Evolutionary conservation across 1,140 invertebrate genomes (phyloP), one percentile per base, ranked within the genome.

Genomic region (Aphaenogaster ashmeadi): DNA sequence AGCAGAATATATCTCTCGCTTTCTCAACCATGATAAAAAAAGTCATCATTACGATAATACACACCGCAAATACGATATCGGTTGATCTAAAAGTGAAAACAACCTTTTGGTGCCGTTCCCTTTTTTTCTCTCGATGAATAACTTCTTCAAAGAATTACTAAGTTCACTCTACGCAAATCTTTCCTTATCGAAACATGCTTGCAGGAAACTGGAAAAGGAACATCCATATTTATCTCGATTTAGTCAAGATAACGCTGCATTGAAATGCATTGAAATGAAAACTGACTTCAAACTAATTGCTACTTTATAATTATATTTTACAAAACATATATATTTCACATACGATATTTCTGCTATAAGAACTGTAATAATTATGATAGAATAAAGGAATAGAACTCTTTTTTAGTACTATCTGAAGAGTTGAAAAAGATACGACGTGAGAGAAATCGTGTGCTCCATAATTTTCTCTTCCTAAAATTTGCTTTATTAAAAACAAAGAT

Each of bases 1-100:
- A 89, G 56, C 90, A 86, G 85, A 38, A 66, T 66, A 33, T 44
- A 1, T 74, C 38, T 74, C 13, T 27, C n/a, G 2, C 9, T 36
- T 47, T 72, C 58, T 75, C 33, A 50, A 62, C 2, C 18, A 27
- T 41, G 41, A 60, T 18, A n/a, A 33, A 74, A 81, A 72, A 75
- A 62, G 4, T 44, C 67, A 47, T 84, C 41, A 74, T 84, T 50
- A 62, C 5, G 41, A 15, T 27, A 27, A 27, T 27, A 27, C 27
- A 27, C 47, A 71, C 11, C 27, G 21, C 80, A 71, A 64, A 71
- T 67, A 71, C 9, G 21, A 44, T 41, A 41, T 67, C 13, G n/a
- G 47, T 69, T 81, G 36, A 41, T 33, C 64, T 44, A 56, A n/a
- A 81, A 71, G 21, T 38, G 50, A 56, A 47, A 58, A 71, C 8